Conservation (phyloP, 2,113 vertebrate genomes). For the Vireo altiloquus region DNA sequence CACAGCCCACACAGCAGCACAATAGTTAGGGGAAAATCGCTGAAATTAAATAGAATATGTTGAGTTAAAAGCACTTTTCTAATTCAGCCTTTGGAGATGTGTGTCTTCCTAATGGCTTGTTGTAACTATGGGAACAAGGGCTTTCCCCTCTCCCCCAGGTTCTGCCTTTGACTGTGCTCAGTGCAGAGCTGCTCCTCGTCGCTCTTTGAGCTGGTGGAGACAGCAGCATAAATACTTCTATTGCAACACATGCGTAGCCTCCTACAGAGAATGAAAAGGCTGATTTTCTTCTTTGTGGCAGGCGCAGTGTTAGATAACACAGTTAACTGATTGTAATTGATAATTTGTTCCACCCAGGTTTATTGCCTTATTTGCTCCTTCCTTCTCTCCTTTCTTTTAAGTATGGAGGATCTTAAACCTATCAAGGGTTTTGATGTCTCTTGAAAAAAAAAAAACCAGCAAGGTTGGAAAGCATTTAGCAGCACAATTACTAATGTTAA, state of each 20-base stretch:
- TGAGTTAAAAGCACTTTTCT: constrained; percentile 11
- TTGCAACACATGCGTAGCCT: background rate
- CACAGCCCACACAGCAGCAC: background rate
- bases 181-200: background rate
- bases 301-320: constrained; percentile 20
- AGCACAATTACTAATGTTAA: constrained; percentile 63
- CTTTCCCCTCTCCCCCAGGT: constrained; percentile 28
- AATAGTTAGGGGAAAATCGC: background rate
- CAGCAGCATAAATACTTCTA: constrained; percentile 5
- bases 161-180: constrained; percentile 57
- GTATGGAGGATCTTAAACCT: constrained; percentile 33
- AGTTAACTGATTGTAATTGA: constrained; percentile 56
- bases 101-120: background rate
- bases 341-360: constrained; percentile 48
- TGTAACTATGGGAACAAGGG: constrained; percentile 69
- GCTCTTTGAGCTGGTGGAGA: constrained; percentile 32
- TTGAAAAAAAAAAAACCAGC: background rate
- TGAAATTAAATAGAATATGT: constrained; percentile 14
- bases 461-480: constrained; percentile 56
- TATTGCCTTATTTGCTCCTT: constrained; percentile 49
- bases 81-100: background rate
- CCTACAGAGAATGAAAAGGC: constrained; percentile 38
- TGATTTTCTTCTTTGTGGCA: constrained; percentile 31
- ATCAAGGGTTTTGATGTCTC: constrained; percentile 52
- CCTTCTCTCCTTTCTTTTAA: constrained; percentile 17